Conservation (phyloP, 2,113 vertebrate genomes). For the Corythoichthys haematopterus region DNA sequence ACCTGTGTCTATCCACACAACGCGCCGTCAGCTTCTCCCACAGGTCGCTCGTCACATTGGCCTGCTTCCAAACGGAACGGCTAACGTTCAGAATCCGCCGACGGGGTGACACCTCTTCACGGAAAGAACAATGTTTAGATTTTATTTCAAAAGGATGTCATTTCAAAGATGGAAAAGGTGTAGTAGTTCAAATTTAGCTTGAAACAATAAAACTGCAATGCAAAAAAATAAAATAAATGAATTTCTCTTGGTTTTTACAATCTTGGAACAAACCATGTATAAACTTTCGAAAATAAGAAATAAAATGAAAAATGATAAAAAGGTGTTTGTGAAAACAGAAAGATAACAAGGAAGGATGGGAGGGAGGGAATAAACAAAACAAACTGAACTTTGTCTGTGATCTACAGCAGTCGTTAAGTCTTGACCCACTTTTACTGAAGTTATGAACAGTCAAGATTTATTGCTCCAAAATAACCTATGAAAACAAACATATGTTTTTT, state of each 20-base stretch:
- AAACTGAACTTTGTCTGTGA: neutral
- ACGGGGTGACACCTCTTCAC: constrained; percentile 83
- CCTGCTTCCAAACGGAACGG: constrained; percentile 96
- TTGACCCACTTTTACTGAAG: neutral
- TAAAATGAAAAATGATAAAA: neutral
- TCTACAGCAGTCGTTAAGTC: neutral
- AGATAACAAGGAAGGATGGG: neutral
- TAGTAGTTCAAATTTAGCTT: neutral
- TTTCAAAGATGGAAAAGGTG: constrained; percentile 2
- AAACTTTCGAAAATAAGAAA: neutral
- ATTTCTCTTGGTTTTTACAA: neutral
- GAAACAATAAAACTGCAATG: neutral
- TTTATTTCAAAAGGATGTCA: neutral
- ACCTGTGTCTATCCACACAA: constrained; percentile 88
- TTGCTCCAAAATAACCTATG: neutral
- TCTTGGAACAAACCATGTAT: neutral
- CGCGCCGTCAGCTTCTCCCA: constrained; percentile 95
- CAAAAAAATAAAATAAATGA: neutral
- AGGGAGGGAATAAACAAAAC: neutral
- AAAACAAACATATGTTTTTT: neutral
- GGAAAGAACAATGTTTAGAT: constrained; percentile 1
- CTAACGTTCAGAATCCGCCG: constrained; percentile 87
- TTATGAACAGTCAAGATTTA: neutral
- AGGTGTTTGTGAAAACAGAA: neutral
- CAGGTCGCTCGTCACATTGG: constrained; percentile 89